Evolutionary conservation across 1,140 invertebrate genomes (phyloP).

Genomic region (Zophobas atratus): DNA sequence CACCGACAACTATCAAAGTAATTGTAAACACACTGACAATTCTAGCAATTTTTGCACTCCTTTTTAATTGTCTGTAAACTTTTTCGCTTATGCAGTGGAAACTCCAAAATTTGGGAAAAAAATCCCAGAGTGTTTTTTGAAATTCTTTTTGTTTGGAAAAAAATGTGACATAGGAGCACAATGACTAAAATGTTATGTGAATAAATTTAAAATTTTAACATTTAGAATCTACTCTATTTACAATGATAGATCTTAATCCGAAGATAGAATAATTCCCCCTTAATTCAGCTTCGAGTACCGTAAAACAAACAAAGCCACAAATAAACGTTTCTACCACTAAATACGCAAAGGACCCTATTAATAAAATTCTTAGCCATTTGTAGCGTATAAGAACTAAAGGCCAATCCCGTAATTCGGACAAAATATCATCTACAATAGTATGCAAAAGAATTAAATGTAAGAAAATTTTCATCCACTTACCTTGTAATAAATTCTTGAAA

Average conservation of each 20-base stretch:
- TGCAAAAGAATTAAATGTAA: neutral
- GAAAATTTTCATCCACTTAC: neutral
- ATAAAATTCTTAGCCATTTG: neutral
- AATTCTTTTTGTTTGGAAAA: conserved; percentile 3
- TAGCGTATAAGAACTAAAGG: neutral
- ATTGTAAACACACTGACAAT: neutral
- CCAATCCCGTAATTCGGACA: neutral
- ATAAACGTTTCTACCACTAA: neutral
- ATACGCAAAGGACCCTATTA: neutral
- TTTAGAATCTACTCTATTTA: neutral
- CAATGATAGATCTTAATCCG: neutral
- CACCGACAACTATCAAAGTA: neutral
- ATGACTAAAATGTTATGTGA: neutral
- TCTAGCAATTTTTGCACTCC: neutral
- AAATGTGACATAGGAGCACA: neutral
- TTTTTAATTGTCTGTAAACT: neutral
- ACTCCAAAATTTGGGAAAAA: neutral
- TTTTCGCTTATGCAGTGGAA: neutral
- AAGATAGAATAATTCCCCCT: conserved; percentile 1
- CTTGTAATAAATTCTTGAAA: neutral
- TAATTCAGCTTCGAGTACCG: neutral
- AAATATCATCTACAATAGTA: conserved; percentile 3
- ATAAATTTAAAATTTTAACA: too few relatives aligned
- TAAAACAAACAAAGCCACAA: neutral
- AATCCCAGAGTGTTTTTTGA: neutral